Percentiles rank a stretch among this genome's conserved stretches.
Evolutionary conservation across 2,888 invertebrate species (phyloP).

Genomic region (Mamestra brassicae): DNA sequence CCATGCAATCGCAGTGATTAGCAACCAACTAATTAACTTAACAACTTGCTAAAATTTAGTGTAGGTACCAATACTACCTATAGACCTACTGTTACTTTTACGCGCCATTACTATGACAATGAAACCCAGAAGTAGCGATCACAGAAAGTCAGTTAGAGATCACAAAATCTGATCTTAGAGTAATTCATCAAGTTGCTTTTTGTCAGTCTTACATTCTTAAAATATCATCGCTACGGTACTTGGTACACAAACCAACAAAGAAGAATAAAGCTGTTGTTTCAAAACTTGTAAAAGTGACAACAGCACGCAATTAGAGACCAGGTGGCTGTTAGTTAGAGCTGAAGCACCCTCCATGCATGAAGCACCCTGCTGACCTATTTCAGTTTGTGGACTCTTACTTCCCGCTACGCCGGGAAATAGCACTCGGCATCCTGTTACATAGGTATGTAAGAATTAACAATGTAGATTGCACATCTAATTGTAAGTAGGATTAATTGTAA

Average conservation of each 20-base stretch:
- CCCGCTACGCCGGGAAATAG: slow-evolving; percentile 9
- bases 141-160: not conserved
- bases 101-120: slow-evolving; percentile 9
- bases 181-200: not conserved
- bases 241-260: slow-evolving; percentile 7
- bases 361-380: slow-evolving; percentile 52
- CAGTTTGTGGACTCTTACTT: slow-evolving; percentile 21
- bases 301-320: slow-evolving; percentile 39
- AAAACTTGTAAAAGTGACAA: slow-evolving; percentile 25
- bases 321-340: slow-evolving; percentile 39
- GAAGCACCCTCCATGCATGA: slow-evolving; percentile 47
- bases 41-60: slow-evolving; percentile 33
- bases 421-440: slow-evolving; percentile 10
- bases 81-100: not conserved
- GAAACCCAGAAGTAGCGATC: not conserved
- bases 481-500: not conserved
- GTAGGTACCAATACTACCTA: not conserved
- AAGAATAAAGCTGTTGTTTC: not conserved
- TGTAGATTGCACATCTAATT: not conserved
- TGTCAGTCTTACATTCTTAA: not conserved
- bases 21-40: slow-evolving; percentile 47
- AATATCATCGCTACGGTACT: not conserved
- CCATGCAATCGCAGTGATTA: slow-evolving; percentile 49
- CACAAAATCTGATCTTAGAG: not conserved
- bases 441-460: not conserved